These are phyloP conservation scores for Haplotaxodon microlepis DNA, from an alignment of 2,113 vertebrate genomes.

Conservation along the genomic window DNA sequence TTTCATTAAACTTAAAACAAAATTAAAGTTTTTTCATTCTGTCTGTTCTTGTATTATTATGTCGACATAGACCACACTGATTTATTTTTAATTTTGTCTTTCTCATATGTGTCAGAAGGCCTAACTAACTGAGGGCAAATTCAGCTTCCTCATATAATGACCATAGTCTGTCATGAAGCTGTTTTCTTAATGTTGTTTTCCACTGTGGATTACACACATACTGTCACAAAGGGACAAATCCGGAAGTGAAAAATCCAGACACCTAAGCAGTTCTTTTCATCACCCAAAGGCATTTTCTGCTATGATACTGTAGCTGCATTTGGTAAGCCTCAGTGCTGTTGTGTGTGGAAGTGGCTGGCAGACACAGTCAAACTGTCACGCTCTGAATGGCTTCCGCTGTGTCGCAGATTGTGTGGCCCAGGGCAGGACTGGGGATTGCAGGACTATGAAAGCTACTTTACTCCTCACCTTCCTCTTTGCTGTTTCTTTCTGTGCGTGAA, in stretches of 20 bases:
- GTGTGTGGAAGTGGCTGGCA: slow-evolving; percentile 16
- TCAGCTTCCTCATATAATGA: neutral
- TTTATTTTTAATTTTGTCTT: neutral
- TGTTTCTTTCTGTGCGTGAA: neutral
- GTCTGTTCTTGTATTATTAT: neutral
- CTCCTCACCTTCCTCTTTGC: neutral
- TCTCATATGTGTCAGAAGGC: neutral
- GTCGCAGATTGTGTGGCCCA: slow-evolving; percentile 57
- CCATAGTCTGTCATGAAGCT: neutral
- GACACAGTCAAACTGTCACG: slow-evolving; percentile 51
- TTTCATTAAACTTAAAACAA: neutral
- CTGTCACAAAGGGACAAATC: slow-evolving; percentile 20
- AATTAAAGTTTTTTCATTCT: neutral
- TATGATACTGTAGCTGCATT: neutral
- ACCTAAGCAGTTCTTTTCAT: slow-evolving; percentile 30
- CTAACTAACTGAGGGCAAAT: neutral
- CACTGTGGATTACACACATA: slow-evolving; percentile 19
- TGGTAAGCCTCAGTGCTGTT: neutral
- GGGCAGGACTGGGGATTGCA: slow-evolving; percentile 39
- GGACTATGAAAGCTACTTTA: slow-evolving; percentile 43
- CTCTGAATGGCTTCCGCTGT: slow-evolving; percentile 44
- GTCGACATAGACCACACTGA: neutral
- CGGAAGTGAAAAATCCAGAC: slow-evolving; percentile 37
- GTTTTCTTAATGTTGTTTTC: slow-evolving; percentile 49
- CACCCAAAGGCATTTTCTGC: slow-evolving; percentile 36